Base-by-base conservation (phyloP, 2,113 vertebrate species). In the Promerops cafer region DNA sequence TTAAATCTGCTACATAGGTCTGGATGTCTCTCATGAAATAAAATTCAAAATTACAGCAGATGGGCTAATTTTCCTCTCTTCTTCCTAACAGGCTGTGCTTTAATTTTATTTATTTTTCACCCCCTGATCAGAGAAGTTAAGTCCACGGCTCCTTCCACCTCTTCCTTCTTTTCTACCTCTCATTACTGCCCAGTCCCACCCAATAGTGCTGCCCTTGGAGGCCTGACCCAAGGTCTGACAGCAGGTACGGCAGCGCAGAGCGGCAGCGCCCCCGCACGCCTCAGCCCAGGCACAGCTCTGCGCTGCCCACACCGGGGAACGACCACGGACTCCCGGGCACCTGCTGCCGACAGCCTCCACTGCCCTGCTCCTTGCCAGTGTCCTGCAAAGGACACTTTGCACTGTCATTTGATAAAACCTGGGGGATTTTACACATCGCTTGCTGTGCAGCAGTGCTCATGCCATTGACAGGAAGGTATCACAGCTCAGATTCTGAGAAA, bases 321-420 rank as follows among this genome's bases (percentile, higher is more conserved):
- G 5, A 30, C 6, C 26, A 2, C 0, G 1, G 28, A n/a, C 2
- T 0, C 22, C 35, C 47, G 40, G 30, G 23, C 9, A 20, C 44
- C 44, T 21, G 6, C 79, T 42, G 53, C 70, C 42, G n/a, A 3
- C 30, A 42, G 33, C 5, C 11, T 24, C 33, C 60, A 28, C 24
- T 33, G 27, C 45, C 21, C 30, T 27, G 45, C 35, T n/a, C 66
- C 86, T 30, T 15, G 16, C n/a, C 10, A 44, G 18, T 11, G 10
- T 4, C 45, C 44, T 59, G 50, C 72, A 47, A 21, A 6, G 39
- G 37, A n/a, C 31, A 65, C 5, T 12, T 7, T 7, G 37, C 16
- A 6, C 11, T 20, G 13, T 6, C 40, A 20, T 2, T 26, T 6
- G 22, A n/a, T 40, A 63, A 53, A 70, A n/a, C 13, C 20, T 2